phyloP scores from a whole-genome alignment of 2,113 vertebrate species.

The Nesogale talazaci region DNA sequence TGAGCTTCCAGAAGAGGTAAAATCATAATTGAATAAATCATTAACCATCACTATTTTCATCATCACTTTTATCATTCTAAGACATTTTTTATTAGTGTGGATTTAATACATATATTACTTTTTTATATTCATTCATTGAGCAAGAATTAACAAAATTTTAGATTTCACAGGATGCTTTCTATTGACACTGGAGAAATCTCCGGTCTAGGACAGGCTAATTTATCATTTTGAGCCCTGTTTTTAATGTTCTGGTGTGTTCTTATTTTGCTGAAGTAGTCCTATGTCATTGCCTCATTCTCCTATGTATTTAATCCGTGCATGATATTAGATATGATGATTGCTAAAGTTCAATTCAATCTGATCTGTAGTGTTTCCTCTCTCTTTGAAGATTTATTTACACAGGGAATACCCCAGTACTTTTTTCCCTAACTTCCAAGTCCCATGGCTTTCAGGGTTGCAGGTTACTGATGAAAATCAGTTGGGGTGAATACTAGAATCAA shows the following conservation, averaged over 20 bases:
- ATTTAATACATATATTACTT: too few relatives aligned
- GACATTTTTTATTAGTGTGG: too few relatives aligned
- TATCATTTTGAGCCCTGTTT: background rate
- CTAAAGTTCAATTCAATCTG: background rate
- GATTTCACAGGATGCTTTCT: background rate
- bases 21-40: too few relatives aligned
- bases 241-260: too few relatives aligned
- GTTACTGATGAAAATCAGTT: background rate
- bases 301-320: background rate
- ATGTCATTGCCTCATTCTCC: background rate
- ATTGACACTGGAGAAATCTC: background rate
- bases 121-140: too few relatives aligned
- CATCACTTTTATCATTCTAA: too few relatives aligned
- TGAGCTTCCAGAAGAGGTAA: too few relatives aligned
- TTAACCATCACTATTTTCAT: too few relatives aligned
- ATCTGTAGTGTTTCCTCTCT: background rate
- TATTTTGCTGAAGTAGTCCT: background rate
- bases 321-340: background rate
- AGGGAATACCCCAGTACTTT: too few relatives aligned
- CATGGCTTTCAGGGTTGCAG: background rate
- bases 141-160: background rate
- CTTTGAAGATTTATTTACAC: background rate
- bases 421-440: too few relatives aligned
- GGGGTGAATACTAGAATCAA: background rate
- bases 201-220: background rate